Base-by-base conservation (phyloP, 2,888 invertebrate genomes). In the Neoascia interrupta region DNA sequence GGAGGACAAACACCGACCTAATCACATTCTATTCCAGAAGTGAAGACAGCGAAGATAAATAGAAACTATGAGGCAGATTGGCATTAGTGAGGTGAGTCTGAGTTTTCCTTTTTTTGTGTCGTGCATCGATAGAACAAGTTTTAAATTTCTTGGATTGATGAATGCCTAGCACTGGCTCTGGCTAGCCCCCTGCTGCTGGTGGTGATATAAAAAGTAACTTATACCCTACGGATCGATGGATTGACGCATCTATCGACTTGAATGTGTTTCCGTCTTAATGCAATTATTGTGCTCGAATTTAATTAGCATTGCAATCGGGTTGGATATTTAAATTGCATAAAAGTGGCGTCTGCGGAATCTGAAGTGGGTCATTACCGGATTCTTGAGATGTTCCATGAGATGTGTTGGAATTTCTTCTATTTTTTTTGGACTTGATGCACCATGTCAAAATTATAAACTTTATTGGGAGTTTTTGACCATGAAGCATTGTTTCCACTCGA, bases 31-130 rank as follows among this genome's bases (percentile, higher is more conserved):
- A 49, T 45, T 43, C 31, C 3, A 53, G 56, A 31, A 18, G 15
- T 64, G 37, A 51, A 53, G 53, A 53, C 47, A 28, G 43, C 70
- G 60, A 70, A 60, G 39, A 41, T 28, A 56, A 56, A 64, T 54
- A 73, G 79, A 79, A 73, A 73, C 66, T 51, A 79, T 79, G 79
- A 73, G 79, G 73, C 73, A 73, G 51, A 75, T 75, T 70, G 69
- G 69, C 53, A 79, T 51, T 51, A 79, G 73, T 49, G 79, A 79
- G 79, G 79, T 79, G 68, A 79, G 79, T 66, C n/a, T 34, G 15
- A 2, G 4, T 31, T 37, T 19, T 10, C 21, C 18, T 49, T 37
- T 47, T 8, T 31, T 28, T 58, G 15, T 47, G 47, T 54, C 45
- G 69, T 61, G 54, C 60, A 68, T 51, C 66, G 16, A 47, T 36